Base-by-base conservation (phyloP, 1,140 invertebrate species). In the Drosophila watanabei region DNA sequence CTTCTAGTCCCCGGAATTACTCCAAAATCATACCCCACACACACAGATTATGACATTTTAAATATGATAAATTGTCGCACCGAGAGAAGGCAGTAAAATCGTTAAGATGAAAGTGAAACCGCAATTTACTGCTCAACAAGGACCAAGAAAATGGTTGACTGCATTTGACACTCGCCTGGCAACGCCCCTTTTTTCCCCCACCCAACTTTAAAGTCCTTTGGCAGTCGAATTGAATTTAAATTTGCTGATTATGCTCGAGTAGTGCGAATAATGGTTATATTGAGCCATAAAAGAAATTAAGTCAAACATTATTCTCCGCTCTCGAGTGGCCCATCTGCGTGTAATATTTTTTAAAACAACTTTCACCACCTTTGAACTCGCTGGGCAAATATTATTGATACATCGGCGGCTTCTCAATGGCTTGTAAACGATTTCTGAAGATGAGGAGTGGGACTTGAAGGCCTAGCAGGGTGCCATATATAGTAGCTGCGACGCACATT, bases 221-320 rank as follows among this genome's bases (percentile, higher is more conserved):
- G 48, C 35, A 46, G 43, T 72, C 82, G 87, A 91, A 90, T 90
- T 91, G 87, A 91, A 90, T 90, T 90, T 91, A 90, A 90, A 90
- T 87, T 91, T 80, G 80, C 80, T 91, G 77, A 90, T 90, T 90
- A 86, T 57, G 61, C 63, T 76, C 64, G 66, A 86, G 82, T 82
- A 80, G 82, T 90, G 86, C 86, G 61, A 90, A 86, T 90, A 90
- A 90, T 90, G 86, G 87, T 78, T 86, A 75, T 90, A 90, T 90
- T 90, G 76, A 80, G 86, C 86, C 82, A 90, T 90, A 90, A 90
- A 90, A 90, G 86, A 86, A 90, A 90, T 90, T 90, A 90, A 90
- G 79, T 80, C 72, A 77, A 82, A 90, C 86, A 85, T 89, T 89
- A 85, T 85, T 85, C 82, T 80, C 58, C 48, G 68, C 80, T 58